Evolutionary conservation across 2,113 vertebrate genomes (phyloP), one percentile per base, ranked within the genome.

Genomic region (Dendropsophus ebraccatus): DNA sequence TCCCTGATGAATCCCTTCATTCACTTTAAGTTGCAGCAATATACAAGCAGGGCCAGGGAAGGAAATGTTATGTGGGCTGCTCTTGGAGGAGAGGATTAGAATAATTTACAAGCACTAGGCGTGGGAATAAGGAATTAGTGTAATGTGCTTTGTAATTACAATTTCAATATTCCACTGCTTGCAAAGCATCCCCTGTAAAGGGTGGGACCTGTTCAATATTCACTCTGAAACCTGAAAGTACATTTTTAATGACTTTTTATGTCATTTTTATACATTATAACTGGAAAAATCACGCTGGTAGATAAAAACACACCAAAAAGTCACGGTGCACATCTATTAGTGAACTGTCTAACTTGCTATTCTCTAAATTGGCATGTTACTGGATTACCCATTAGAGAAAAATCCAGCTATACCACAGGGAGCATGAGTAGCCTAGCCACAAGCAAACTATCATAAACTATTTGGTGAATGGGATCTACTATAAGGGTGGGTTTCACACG

Each of bases 61-160:
- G 62, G 12, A 49, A 81, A 65, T 67, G 56, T 47, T 45, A 62
- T 81, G 58, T 49, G 79, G 58, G 41, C 41, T 45, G 32, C 41
- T 81, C 60, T 67, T 82, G 45, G 80, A 82, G 60, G 60, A 81
- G 79, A 65, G 62, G 41, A 82, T 69, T 69, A 70, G 10, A 82
- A 82, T 70, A 49, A 82, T 82, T 49, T 69, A 82, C 80, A 82
- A 67, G 80, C 80, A 69, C 60, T 70, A 82, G 80, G 80, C 60
- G 62, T 82, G 80, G 80, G 80, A 82, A 82, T 52, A 82, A 82
- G n/a, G 80, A 82, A 69, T 82, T 82, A 69, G 62, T 35, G 60
- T 82, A 69, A 70, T 82, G 80, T 52, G 80, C 41, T 70, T 82
- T 82, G 60, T 70, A 82, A 82, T 82, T 82, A 70, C 62, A 49